These are phyloP conservation scores for Invenusta paracnida DNA, from an alignment of 2,888 invertebrate species.

Conservation along the genomic window DNA sequence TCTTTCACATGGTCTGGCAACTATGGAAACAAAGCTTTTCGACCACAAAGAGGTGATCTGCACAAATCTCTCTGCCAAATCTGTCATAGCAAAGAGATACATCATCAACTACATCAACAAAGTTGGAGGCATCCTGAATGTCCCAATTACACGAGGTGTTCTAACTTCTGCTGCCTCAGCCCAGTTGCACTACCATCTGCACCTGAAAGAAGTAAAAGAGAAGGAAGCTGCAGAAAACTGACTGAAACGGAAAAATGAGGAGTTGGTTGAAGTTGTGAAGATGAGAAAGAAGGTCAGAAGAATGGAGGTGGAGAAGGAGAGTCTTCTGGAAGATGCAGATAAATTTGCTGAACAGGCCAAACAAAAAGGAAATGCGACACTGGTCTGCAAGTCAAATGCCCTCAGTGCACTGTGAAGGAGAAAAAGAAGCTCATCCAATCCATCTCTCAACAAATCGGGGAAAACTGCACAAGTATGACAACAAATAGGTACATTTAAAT, in stretches of 20 bases:
- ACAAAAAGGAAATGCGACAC: not conserved
- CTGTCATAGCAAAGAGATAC: not conserved
- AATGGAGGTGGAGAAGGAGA: not conserved
- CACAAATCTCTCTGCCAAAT: not conserved
- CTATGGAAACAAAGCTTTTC: not conserved
- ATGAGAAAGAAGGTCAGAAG: not conserved
- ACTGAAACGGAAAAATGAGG: not conserved
- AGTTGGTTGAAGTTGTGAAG: not conserved
- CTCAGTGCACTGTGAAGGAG: not conserved
- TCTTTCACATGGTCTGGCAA: not conserved
- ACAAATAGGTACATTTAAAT: not conserved
- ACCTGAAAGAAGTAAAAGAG: not conserved
- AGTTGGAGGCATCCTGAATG: not conserved
- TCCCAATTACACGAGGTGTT: not conserved
- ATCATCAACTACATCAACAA: not conserved
- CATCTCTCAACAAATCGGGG: not conserved
- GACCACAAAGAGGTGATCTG: not conserved
- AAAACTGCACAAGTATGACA: not conserved
- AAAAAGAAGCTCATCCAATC: not conserved
- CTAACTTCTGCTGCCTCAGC: not conserved
- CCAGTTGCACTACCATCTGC: not conserved
- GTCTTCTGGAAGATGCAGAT: not conserved
- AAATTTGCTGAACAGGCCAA: not conserved
- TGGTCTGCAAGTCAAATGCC: not conserved
- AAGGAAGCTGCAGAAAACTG: not conserved